Evolutionary conservation across 2,797 vertebrate genomes (phyloP), one percentile per base, ranked within the genome.

Genomic region (Sebastes minor): DNA sequence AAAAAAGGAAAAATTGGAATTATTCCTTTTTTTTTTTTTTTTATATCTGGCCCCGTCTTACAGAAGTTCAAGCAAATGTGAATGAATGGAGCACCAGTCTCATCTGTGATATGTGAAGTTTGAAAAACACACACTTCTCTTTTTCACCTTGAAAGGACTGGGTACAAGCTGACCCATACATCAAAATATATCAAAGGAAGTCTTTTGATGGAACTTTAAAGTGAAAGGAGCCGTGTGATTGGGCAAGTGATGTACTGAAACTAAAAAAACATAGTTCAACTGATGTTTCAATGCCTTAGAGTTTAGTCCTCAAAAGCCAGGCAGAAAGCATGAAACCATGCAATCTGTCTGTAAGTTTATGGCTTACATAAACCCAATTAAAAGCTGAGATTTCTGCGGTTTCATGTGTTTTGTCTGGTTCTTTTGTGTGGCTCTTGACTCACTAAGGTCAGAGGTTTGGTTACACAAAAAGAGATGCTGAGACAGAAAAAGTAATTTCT

Each of bases 181-280:
- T 92, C 88, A 89, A 78, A 90, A 88, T 88, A 78, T 90, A 91
- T 92, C 89, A 91, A 93, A 93, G 90, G 83, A 80, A 90, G 72
- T 65, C 87, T 91, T 94, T 93, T 92, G 91, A 94, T 91, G 78
- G 90, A 92, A 91, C 87, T 92, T 91, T 87, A 91, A 94, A 93
- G 92, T 90, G 86, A 90, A 88, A 80, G 90, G 73, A 89, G 88
- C 66, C 28, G n/a, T 89, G 78, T 91, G 91, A 92, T 91, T 92
- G 87, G 86, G 62, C 87, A 86, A 91, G 83, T 84, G 90, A 90
- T 90, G 89, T 82, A 84, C 74, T 79, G 88, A 86, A 90, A 82
- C 80, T 68, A 81, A 85, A 88, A 46, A 87, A 87, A 91, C 78
- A 89, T 73, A 76, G 89, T 88, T 91, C 85, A 87, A 82, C 74